A percentile compares a stretch with the other conserved stretches of the same genome.
phyloP scores from a whole-genome alignment of 1,140 invertebrate species.

The Batillaria attramentaria region DNA sequence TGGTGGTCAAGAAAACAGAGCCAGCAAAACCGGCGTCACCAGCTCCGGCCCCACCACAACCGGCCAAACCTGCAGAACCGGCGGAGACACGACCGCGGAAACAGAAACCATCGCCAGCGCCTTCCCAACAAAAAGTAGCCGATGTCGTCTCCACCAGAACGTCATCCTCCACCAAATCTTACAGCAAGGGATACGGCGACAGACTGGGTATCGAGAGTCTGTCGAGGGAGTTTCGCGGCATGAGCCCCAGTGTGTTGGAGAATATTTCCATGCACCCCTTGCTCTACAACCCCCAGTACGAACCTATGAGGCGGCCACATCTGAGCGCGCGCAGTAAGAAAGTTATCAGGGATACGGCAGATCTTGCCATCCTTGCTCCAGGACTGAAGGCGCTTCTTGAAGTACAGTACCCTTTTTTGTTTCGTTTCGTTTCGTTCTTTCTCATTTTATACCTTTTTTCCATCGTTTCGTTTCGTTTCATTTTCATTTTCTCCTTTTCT shows the following conservation, averaged over 20 bases:
- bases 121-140: slow-evolving; percentile 22
- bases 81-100: slow-evolving; percentile 35
- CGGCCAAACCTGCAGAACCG: slow-evolving; percentile 20
- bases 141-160: slow-evolving; percentile 19
- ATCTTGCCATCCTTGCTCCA: slow-evolving; percentile 55
- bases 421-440: background rate
- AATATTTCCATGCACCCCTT: slow-evolving; percentile 62
- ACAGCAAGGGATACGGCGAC: slow-evolving; percentile 35
- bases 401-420: slow-evolving; percentile 61
- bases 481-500: too few relatives aligned
- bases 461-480: too few relatives aligned
- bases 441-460: too few relatives aligned
- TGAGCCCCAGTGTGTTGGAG: slow-evolving; percentile 62
- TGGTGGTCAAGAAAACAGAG: slow-evolving; percentile 35
- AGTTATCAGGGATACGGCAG: slow-evolving; percentile 61
- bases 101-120: slow-evolving; percentile 24
- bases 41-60: slow-evolving; percentile 22
- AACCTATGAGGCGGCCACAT: slow-evolving; percentile 46
- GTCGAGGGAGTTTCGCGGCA: slow-evolving; percentile 55
- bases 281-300: slow-evolving; percentile 54
- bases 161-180: slow-evolving; percentile 21
- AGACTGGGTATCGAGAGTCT: slow-evolving; percentile 34
- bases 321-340: slow-evolving; percentile 65
- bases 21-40: slow-evolving; percentile 32
- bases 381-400: slow-evolving; percentile 65